Percentiles rank a stretch among this genome's conserved stretches.
These are phyloP conservation scores for Oligia strigilis DNA, from an alignment of 2,888 invertebrate genomes.

Conservation along the genomic window DNA sequence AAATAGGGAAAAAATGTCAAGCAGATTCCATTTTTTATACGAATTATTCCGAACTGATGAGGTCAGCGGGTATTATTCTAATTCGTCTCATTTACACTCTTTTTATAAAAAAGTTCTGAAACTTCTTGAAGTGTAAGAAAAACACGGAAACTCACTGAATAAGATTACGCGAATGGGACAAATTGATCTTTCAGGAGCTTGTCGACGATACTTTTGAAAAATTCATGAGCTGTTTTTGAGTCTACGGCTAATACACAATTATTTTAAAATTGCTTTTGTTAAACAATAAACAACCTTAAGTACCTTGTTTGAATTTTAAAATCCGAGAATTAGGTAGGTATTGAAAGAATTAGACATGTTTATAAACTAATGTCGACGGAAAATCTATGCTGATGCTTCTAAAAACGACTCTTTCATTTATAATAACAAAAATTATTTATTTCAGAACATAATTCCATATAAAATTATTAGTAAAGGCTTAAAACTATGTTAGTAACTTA, in stretches of 20 bases:
- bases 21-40: not conserved
- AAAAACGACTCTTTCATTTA: not conserved
- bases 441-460: too few relatives aligned
- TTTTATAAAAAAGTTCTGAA: conserved; percentile 23
- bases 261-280: conserved; percentile 4
- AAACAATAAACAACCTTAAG: not conserved
- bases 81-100: conserved; percentile 36
- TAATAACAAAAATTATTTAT: too few relatives aligned
- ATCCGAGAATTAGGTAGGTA: too few relatives aligned
- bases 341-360: not conserved
- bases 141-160: conserved; percentile 17
- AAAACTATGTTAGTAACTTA: too few relatives aligned
- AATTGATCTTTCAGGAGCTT: conserved; percentile 23
- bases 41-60: conserved; percentile 10
- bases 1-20: not conserved
- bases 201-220: conserved; percentile 18
- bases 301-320: not conserved
- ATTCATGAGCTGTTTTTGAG: conserved; percentile 13
- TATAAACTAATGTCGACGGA: not conserved
- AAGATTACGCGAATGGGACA: conserved; percentile 9
- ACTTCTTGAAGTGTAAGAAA: conserved; percentile 25
- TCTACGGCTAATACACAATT: not conserved
- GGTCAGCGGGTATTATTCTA: conserved; percentile 28
- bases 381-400: not conserved
- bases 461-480: too few relatives aligned